Base-by-base conservation (phyloP, 2,888 invertebrate species). In the Agrilus mali region DNA sequence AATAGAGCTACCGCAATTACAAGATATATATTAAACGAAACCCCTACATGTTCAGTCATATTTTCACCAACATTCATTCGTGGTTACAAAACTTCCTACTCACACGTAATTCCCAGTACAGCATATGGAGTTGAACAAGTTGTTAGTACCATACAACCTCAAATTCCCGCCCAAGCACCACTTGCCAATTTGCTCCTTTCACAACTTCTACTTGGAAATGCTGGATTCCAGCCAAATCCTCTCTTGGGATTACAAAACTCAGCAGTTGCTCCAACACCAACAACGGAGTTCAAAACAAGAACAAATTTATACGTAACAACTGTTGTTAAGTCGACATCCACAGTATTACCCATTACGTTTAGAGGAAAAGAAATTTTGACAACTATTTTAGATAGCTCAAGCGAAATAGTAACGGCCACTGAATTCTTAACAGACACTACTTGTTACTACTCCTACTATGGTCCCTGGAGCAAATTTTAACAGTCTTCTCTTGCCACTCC, bases 241-340 rank as follows among this genome's bases (percentile, higher is more conserved):
- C 67, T 84, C 36, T 70, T 82, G 36, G 78, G 65, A 13, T 49
- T 69, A 15, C 67, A 66, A 53, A 63, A 66, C 49, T 56, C 71
- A 69, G 59, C 59, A 14, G 55, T 59, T 47, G 71, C 73, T 44
- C 75, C 74, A 49, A 81, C 82, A 5, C 87, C 89, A 35, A 72
- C 76, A 2, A 85, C 84, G 1, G 81, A 82, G 55, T 86, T 72
- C 53, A 86, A 85, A 68, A 86, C 85, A 8, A 79, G 82, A 60
- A 81, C 87, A 1, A 88, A 88, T 0, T 84, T 87, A 0, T 92
- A 89, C 60, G 85, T 92, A 0, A 92, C 92, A n/a, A 90, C 90
- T 2, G 78, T 92, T 2, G 86, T 86, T 2, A 85, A 86, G 58
- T 78, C 80, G 41, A 82, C 81, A 49, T 87, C 87, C 50, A 90